These are phyloP conservation scores for Rhyacophila brunnea DNA, from an alignment of 1,140 invertebrate species.

Conservation along the genomic window DNA sequence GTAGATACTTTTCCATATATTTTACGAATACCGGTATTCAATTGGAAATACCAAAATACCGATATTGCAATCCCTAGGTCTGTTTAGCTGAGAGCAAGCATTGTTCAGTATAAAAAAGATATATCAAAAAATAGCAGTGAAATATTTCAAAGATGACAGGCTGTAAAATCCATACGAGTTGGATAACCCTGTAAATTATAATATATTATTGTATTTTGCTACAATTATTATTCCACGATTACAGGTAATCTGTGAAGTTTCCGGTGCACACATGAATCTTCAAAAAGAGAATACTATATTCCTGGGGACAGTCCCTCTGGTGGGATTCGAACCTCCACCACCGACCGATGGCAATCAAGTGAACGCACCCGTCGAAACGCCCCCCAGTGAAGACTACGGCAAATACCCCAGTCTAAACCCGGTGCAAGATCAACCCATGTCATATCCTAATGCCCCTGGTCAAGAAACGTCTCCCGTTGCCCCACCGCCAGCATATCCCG, in stretches of 20 bases:
- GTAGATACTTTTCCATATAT: too few species aligned
- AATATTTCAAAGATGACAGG: too few species aligned
- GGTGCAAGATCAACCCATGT: neutral
- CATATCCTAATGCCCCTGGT: neutral
- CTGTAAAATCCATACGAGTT: too few species aligned
- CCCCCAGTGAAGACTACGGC: neutral
- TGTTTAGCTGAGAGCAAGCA: too few species aligned
- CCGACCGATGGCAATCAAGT: slow-evolving; percentile 21
- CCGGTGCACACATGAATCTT: slow-evolving; percentile 59
- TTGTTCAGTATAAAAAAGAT: too few species aligned
- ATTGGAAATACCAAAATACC: too few species aligned
- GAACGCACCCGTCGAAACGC: neutral
- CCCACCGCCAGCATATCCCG: slow-evolving; percentile 6
- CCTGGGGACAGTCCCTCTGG: slow-evolving; percentile 64
- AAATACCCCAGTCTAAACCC: neutral
- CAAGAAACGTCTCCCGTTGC: neutral
- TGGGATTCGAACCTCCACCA: slow-evolving; percentile 48
- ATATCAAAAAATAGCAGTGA: too few species aligned
- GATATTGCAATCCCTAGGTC: too few species aligned
- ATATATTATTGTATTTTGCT: too few species aligned
- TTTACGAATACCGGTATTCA: too few species aligned
- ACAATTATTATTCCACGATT: neutral
- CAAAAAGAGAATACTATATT: slow-evolving; percentile 56
- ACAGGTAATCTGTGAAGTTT: slow-evolving; percentile 50
- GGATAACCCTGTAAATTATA: too few species aligned